Base-by-base conservation (phyloP, 2,888 invertebrate species). In the Drosophila diplacantha region DNA sequence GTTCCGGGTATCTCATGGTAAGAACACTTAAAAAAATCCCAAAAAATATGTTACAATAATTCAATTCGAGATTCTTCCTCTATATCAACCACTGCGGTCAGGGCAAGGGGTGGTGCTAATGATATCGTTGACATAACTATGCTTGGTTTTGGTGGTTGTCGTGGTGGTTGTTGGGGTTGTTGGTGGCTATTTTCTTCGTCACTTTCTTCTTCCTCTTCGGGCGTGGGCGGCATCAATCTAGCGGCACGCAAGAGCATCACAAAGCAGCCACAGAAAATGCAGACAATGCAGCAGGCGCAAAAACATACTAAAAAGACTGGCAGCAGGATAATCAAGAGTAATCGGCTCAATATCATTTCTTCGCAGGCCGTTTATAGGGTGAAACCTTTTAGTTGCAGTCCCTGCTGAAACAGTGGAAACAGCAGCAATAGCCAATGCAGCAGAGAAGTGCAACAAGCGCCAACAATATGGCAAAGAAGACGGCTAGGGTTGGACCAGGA, bases 401-500 rank as follows among this genome's bases (percentile, higher is more conserved):
- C 4, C 12, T 14, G 6, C 20, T 20, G 12, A 18, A 5, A 14
- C 52, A 61, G 9, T 12, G 8, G 24, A 62, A 64, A n/a, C 60
- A 57, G 14, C 54, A 50, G 9, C 44, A 64, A 14, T 57, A 61
- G 5, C 60, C 61, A 16, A 61, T 31, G 31, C 50, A 44, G 35
- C 16, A 58, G 11, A 61, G 29, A 11, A 50, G 2, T 9, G 5
- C 5, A n/a, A 44, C 3, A 12, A 50, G 20, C 5, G 44, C 7
- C 11, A 58, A 3, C 5, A 58, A 11, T 0, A 31, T 5, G 3
- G 2, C 12, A 3, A 34, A 0, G 14, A 60, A 44, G 1, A 16
- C 8, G 7, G 2, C 12, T 5, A 60, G 22, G 9, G 24, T 35
- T 29, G 20, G n/a, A 9, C 16, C 32, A 18, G 44, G 46, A 5